phyloP scores from a whole-genome alignment of 2,888 invertebrate genomes.

The Chouioia cunea region DNA sequence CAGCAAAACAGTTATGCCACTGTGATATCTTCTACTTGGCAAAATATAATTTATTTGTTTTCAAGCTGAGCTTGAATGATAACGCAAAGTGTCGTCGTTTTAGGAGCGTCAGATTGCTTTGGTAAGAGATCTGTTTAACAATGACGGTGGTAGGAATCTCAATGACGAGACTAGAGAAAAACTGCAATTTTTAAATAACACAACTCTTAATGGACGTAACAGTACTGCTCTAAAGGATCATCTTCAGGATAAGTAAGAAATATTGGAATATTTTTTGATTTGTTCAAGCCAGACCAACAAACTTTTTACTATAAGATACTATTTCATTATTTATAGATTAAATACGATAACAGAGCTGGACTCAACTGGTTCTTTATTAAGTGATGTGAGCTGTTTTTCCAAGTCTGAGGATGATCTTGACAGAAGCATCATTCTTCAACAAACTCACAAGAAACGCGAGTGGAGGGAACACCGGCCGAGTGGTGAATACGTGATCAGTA shows the following conservation, averaged over 20 bases:
- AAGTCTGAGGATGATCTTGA: slow-evolving; percentile 88
- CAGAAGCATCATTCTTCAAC: slow-evolving; percentile 60
- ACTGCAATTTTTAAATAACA: slow-evolving; percentile 80
- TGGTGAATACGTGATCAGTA: slow-evolving; percentile 61
- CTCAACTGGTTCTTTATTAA: slow-evolving; percentile 84
- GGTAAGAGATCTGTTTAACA: slow-evolving; percentile 80
- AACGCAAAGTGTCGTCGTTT: slow-evolving; percentile 13
- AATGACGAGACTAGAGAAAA: slow-evolving; percentile 87
- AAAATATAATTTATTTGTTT: slow-evolving; percentile 1
- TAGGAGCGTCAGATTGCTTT: slow-evolving; percentile 81
- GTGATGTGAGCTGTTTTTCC: slow-evolving; percentile 83
- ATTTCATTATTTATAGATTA: slow-evolving; percentile 64
- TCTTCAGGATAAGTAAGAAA: slow-evolving; percentile 61
- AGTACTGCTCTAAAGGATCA: slow-evolving; percentile 59
- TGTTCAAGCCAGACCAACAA: background rate
- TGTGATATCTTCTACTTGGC: background rate
- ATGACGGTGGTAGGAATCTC: slow-evolving; percentile 78
- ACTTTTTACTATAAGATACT: slow-evolving; percentile 2
- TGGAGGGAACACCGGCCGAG: slow-evolving; percentile 70
- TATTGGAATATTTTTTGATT: slow-evolving; percentile 11
- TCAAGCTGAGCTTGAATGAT: background rate
- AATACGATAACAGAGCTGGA: slow-evolving; percentile 80
- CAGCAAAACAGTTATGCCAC: background rate
- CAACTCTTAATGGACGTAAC: slow-evolving; percentile 71
- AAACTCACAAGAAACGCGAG: slow-evolving; percentile 62